These are phyloP conservation scores for Neotoma lepida DNA, from an alignment of 2,113 vertebrate species.

Conservation along the genomic window DNA sequence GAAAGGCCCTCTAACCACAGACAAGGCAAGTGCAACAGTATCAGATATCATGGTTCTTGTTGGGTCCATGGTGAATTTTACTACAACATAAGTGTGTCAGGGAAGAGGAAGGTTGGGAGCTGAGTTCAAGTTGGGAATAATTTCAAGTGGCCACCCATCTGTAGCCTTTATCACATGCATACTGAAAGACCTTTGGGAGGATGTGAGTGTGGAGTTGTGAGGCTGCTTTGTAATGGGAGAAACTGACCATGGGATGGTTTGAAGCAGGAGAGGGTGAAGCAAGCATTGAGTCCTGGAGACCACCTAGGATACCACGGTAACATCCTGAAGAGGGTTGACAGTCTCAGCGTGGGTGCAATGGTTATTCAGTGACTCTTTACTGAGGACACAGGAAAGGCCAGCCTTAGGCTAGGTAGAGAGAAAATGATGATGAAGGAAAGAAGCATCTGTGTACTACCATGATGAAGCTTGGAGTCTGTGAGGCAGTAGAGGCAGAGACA, in stretches of 20 bases:
- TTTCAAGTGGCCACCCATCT: rapidly evolving
- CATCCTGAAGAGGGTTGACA: too few species aligned
- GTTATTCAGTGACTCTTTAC: not conserved
- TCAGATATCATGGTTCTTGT: not conserved
- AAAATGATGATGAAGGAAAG: not conserved
- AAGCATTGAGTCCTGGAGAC: not conserved
- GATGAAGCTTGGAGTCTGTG: not conserved
- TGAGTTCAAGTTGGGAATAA: not conserved
- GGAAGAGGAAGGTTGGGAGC: not conserved
- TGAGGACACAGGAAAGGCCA: not conserved
- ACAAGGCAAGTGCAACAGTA: not conserved
- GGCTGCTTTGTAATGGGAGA: not conserved
- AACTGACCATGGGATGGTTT: not conserved
- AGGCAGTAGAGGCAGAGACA: not conserved
- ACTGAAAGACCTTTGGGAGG: rapidly evolving
- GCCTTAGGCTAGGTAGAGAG: not conserved
- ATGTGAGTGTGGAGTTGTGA: not conserved
- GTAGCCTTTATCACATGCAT: rapidly evolving
- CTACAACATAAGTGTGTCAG: not conserved
- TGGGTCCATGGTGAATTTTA: not conserved
- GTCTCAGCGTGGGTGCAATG: not conserved
- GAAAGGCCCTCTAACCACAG: not conserved
- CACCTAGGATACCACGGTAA: not conserved
- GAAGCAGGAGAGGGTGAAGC: not conserved
- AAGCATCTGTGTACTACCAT: not conserved